These are phyloP conservation scores for Neopipo cinnamomea DNA, from an alignment of 2,113 vertebrate species.

Conservation along the genomic window DNA sequence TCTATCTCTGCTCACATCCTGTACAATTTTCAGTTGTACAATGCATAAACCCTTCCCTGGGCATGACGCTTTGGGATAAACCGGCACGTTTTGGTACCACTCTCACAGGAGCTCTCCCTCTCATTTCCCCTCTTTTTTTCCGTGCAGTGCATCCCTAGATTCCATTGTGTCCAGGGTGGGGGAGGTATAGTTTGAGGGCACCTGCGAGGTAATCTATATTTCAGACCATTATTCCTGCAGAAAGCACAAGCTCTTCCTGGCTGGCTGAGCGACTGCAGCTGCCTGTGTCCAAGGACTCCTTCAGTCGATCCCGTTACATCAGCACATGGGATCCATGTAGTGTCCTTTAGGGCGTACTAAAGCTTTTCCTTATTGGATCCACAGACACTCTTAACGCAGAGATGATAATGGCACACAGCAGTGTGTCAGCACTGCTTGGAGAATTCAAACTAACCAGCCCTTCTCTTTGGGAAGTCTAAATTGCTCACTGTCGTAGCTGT, in stretches of 20 bases:
- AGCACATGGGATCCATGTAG: background rate
- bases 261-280: background rate
- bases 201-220: background rate
- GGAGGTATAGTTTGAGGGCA: slow-evolving; percentile 20
- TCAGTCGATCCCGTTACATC: background rate
- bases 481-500: slow-evolving; percentile 62
- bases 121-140: background rate
- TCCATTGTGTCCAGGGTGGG: background rate
- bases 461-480: slow-evolving; percentile 44
- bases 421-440: slow-evolving; percentile 1
- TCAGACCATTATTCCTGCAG: slow-evolving; percentile 2
- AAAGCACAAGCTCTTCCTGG: background rate
- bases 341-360: slow-evolving; percentile 19
- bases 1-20: slow-evolving; percentile 5
- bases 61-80: background rate
- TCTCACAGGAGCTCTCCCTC: background rate
- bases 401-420: background rate
- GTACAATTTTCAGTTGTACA: slow-evolving; percentile 15
- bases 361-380: slow-evolving; percentile 15
- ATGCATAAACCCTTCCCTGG: background rate
- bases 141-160: background rate
- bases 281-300: background rate
- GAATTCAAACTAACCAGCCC: background rate
- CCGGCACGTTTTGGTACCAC: background rate
- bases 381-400: slow-evolving; percentile 20